Conservation (phyloP, 2,888 invertebrate species). For the Papilio gigon region DNA sequence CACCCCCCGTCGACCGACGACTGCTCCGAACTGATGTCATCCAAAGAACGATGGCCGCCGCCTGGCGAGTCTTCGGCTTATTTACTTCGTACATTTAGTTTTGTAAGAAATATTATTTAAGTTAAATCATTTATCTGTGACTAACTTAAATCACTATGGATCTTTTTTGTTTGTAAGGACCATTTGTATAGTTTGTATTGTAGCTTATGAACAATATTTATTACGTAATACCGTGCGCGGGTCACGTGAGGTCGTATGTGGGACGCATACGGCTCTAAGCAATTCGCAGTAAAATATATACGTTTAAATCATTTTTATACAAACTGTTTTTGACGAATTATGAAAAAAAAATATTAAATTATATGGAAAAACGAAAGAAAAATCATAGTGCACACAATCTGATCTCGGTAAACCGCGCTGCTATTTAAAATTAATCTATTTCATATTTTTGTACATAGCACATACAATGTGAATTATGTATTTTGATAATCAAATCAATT, state of each 20-base stretch:
- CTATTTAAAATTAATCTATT: constrained; percentile 1
- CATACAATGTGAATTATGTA: constrained; percentile 31
- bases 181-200: constrained; percentile 30
- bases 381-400: constrained; percentile 16
- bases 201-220: constrained; percentile 31
- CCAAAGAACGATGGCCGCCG: constrained; percentile 44
- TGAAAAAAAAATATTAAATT: not conserved
- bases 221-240: not conserved
- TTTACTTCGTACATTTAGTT: constrained; percentile 43
- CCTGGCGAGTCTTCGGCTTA: constrained; percentile 40
- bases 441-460: constrained; percentile 22
- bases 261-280: not conserved
- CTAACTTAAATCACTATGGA: constrained; percentile 47
- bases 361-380: constrained; percentile 4
- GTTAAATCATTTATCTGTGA: constrained; percentile 49
- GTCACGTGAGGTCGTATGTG: not conserved
- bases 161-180: constrained; percentile 35
- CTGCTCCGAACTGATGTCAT: constrained; percentile 44
- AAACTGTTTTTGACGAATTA: constrained; percentile 17
- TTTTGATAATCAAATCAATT: constrained; percentile 36
- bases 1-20: constrained; percentile 24
- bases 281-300: constrained; percentile 1
- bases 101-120: constrained; percentile 43
- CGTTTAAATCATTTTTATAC: constrained; percentile 10
- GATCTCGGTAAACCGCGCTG: constrained; percentile 4